Evolutionary conservation across 1,140 invertebrate genomes (phyloP).

Genomic region (Drosophila tropicalis): DNA sequence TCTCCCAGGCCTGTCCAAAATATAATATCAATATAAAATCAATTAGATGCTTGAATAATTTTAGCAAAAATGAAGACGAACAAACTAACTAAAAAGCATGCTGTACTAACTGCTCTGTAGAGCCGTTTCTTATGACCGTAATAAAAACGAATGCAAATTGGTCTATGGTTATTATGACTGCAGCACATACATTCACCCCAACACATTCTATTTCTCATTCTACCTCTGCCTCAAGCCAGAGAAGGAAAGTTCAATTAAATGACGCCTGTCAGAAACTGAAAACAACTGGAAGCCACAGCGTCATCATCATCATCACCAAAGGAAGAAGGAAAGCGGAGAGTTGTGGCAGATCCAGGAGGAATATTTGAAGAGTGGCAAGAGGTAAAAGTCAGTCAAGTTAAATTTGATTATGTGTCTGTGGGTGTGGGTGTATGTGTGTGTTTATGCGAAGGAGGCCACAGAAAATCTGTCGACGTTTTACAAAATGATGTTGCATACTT

Average conservation of each 20-base stretch:
- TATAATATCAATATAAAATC: not conserved
- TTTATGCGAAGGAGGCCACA: constrained; percentile 19
- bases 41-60: not conserved
- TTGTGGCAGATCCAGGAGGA: not conserved
- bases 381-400: constrained; percentile 51
- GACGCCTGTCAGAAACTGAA: constrained; percentile 37
- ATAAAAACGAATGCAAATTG: constrained; percentile 41
- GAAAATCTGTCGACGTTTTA: constrained; percentile 66
- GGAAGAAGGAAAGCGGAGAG: not conserved
- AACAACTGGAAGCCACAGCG: constrained; percentile 25
- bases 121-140: constrained; percentile 11
- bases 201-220: not conserved
- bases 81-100: not conserved
- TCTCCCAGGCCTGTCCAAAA: too few relatives aligned
- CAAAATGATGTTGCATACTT: constrained; percentile 54
- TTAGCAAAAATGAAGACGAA: not conserved
- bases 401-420: constrained; percentile 69
- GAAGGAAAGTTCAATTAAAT: constrained; percentile 65
- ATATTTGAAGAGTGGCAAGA: not conserved
- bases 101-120: not conserved
- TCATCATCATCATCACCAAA: constrained; percentile 21
- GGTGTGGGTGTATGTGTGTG: not conserved
- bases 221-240: not conserved
- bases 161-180: constrained; percentile 26
- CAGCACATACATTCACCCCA: not conserved